Percentiles rank a stretch among this genome's conserved stretches.
Conservation (phyloP, 2,113 vertebrate species). For the Ammospiza nelsoni region DNA sequence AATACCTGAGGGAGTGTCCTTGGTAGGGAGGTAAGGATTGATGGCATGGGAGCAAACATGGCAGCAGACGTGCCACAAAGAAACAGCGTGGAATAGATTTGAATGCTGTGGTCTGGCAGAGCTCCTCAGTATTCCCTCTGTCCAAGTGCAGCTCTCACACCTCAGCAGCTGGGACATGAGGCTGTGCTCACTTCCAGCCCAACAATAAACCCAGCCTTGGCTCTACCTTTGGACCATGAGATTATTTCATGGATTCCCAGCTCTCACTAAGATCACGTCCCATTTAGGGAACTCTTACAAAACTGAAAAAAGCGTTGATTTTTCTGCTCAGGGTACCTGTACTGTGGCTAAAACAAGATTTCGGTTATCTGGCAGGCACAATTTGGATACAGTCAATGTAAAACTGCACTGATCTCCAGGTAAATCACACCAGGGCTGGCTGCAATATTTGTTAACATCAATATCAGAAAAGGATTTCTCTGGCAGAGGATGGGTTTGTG, state of each 20-base stretch:
- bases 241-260: not conserved
- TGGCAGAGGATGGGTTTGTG: not conserved
- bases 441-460: not conserved
- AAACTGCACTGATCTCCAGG: not conserved
- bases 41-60: not conserved
- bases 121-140: not conserved
- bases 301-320: not conserved
- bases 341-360: not conserved
- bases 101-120: not conserved
- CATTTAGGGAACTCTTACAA: not conserved
- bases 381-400: not conserved
- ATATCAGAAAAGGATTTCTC: not conserved
- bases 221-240: not conserved
- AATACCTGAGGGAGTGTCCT: not conserved
- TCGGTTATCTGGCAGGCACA: not conserved
- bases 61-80: not conserved
- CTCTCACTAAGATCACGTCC: not conserved
- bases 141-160: not conserved
- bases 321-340: not conserved
- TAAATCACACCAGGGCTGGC: not conserved
- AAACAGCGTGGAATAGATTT: not conserved
- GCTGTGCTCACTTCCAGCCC: not conserved
- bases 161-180: not conserved
- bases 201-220: not conserved
- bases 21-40: not conserved